Evolutionary conservation across 2,797 vertebrate species (phyloP).

Genomic region (Yasuhikotakia modesta): DNA sequence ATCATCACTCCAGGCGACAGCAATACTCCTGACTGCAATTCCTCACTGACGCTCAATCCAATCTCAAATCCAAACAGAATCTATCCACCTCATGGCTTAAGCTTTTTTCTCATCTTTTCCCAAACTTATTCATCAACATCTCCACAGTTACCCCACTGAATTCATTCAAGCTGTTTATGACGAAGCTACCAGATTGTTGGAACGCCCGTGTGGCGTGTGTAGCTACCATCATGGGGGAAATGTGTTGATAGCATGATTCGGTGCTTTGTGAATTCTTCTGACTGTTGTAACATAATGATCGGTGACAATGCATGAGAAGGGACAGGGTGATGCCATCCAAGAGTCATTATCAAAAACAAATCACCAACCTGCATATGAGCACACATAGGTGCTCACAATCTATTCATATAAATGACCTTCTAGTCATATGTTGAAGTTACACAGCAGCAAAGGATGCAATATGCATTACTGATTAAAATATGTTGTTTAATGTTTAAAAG

Average conservation of each 20-base stretch:
- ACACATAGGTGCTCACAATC: background rate
- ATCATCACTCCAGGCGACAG: conserved; percentile 19
- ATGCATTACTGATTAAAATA: background rate
- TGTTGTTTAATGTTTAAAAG: too few relatives aligned
- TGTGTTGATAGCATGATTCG: conserved; percentile 29
- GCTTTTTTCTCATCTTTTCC: conserved; percentile 6
- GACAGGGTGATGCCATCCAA: background rate
- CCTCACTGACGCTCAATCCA: conserved; percentile 3
- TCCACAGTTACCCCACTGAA: conserved; percentile 11
- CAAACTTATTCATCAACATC: conserved; percentile 40
- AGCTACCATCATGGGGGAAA: background rate
- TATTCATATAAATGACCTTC: background rate
- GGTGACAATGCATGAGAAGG: background rate
- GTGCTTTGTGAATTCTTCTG: background rate
- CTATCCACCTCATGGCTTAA: conserved; percentile 1
- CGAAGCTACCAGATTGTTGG: conserved; percentile 31
- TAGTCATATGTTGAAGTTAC: background rate
- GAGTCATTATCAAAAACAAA: background rate
- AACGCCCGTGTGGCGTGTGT: background rate
- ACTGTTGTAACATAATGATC: background rate
- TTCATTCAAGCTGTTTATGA: conserved; percentile 25
- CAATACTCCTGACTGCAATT: background rate
- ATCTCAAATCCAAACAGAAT: conserved; percentile 20
- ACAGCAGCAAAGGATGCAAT: too few relatives aligned
- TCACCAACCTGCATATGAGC: background rate